Percentiles rank a stretch among this genome's conserved stretches.
Conservation (phyloP, 2,888 invertebrate species). For the Erebia palarica region DNA sequence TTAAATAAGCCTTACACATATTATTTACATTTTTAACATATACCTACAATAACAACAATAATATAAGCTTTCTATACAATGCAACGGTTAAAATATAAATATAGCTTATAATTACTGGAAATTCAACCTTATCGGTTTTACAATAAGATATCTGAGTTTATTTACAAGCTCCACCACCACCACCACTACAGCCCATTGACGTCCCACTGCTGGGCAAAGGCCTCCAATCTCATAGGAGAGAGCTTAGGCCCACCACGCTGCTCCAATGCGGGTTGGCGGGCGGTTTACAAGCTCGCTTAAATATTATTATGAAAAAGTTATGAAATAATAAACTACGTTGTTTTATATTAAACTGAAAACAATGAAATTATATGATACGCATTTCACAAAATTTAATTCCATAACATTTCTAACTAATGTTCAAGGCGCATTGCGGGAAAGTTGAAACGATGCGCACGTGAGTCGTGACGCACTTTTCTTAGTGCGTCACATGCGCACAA, state of each 20-base stretch:
- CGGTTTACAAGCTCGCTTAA: constrained; percentile 7
- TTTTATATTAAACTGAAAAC: neutral
- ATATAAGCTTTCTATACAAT: constrained; percentile 34
- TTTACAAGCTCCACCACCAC: constrained; percentile 17
- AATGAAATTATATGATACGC: no score
- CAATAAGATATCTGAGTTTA: constrained; percentile 1
- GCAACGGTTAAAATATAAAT: constrained; percentile 7
- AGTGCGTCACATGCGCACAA: no score
- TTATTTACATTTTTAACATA: constrained; percentile 37
- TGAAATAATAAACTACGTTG: neutral
- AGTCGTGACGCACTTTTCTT: no score
- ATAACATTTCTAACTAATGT: no score
- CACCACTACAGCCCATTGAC: no score
- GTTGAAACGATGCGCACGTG: no score
- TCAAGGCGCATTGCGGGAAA: no score
- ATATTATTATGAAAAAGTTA: neutral
- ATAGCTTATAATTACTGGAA: neutral
- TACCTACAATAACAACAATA: constrained; percentile 28
- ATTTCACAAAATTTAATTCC: no score
- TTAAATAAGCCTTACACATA: constrained; percentile 22
- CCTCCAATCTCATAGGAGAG: no score
- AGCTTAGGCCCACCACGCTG: no score
- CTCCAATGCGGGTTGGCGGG: no score
- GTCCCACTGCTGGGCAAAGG: no score
- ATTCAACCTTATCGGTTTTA: constrained; percentile 1